phyloP scores from a whole-genome alignment of 2,797 vertebrate species.

The Crenuchus spilurus region DNA sequence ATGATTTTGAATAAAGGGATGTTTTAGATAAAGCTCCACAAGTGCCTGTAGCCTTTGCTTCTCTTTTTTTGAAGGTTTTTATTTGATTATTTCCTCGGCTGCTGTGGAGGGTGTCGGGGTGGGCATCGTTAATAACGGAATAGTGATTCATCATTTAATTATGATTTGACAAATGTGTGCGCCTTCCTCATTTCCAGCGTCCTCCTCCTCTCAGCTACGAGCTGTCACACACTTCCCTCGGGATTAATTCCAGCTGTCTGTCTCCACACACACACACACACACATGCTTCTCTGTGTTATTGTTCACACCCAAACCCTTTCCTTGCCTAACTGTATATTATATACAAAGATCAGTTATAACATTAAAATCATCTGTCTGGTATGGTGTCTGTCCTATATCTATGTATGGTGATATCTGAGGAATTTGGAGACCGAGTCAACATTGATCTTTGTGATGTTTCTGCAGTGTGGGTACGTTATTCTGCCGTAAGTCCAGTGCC shows the following conservation, averaged over 20 bases:
- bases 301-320: too few relatives aligned
- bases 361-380: too few relatives aligned
- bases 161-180: constrained; percentile 99
- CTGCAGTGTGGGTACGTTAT: too few relatives aligned
- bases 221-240: constrained; percentile 93
- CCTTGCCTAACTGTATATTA: too few relatives aligned
- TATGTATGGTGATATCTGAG: too few relatives aligned
- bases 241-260: constrained; percentile 99
- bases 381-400: too few relatives aligned
- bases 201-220: constrained; percentile 97
- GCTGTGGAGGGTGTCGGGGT: constrained; percentile 65
- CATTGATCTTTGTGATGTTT: too few relatives aligned
- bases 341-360: too few relatives aligned
- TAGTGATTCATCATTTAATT: constrained; percentile 99
- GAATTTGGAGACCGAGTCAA: too few relatives aligned
- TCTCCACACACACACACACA: constrained; percentile 93
- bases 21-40: background rate
- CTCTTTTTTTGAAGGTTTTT: constrained; percentile 26
- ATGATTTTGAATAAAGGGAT: too few relatives aligned
- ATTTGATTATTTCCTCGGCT: constrained; percentile 48
- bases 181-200: constrained; percentile 96
- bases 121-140: constrained; percentile 94
- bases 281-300: constrained; percentile 87
- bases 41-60: constrained; percentile 51
- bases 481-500: too few relatives aligned